Base-by-base conservation (phyloP, 2,888 invertebrate species). In the Drosophila anomalipes region DNA sequence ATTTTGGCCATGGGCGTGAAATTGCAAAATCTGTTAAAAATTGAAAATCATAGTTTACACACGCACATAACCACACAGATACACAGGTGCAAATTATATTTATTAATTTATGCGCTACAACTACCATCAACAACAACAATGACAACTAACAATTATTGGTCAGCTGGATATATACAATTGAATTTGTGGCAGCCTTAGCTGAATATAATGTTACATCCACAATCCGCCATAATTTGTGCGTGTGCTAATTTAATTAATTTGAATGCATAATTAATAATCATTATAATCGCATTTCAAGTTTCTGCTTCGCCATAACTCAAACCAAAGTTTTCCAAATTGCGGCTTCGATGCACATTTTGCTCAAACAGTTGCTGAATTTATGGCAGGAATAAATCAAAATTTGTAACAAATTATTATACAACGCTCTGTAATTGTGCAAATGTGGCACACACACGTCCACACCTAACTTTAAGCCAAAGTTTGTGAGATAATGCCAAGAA, bases 71-170 rank as follows among this genome's bases (percentile, higher is more conserved):
- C 41, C 33, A 60, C 61, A 62, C 37, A 47, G 39, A n/a, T n/a
- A 32, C 58, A 54, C 87, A 87, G 90, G 86, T 87, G 82, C 79
- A 79, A 88, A 90, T 88, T 70, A 74, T 89, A 80, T 79, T 57
- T 74, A 79, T 68, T 81, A 84, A 86, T 84, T 86, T 80, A 86
- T 83, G 84, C 54, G 56, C 57, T 19, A 30, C 53, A 58, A 32
- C 26, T 59, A 59, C 26, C 3, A 33, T 16, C 37, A 47, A 22
- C 35, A 66, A 44, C 56, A 53, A 22, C n/a, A 58, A 22, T n/a
- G 4, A 3, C 56, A 26, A 33, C 47, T 26, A 58, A 41, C 16
- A 59, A 9, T 74, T 71, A 82, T 79, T 61, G 19, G 58, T 60
- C 86, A 76, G 59, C 82, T 67, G 81, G 16, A 30, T 60, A 39